These are phyloP conservation scores for Zaprionus tsacasi DNA, from an alignment of 1,140 invertebrate species.

Conservation along the genomic window DNA sequence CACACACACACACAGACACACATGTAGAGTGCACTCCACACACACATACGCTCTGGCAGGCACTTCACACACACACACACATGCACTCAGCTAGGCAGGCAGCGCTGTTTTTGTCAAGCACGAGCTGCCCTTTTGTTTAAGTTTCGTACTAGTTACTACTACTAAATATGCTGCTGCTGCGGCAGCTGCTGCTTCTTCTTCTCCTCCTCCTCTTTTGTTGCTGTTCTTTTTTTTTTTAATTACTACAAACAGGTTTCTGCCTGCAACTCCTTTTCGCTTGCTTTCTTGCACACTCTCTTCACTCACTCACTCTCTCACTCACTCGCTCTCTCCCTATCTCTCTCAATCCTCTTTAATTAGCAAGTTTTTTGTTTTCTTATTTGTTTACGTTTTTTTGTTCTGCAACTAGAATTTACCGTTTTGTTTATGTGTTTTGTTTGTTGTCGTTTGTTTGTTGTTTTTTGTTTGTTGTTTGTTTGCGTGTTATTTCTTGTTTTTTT, in stretches of 20 bases:
- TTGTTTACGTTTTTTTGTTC: constrained; percentile 27
- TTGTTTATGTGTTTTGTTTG: constrained; percentile 42
- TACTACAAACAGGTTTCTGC: constrained; percentile 48
- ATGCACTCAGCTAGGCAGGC: constrained; percentile 11
- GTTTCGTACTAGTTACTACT: constrained; percentile 26
- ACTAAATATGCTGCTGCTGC: constrained; percentile 15
- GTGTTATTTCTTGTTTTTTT: constrained; percentile 19
- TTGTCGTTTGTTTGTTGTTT: constrained; percentile 34
- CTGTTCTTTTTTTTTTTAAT: constrained; percentile 40
- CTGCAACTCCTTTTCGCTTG: constrained; percentile 6
- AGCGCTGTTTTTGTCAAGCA: constrained; percentile 51
- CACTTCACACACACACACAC: constrained; percentile 20
- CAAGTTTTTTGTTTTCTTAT: constrained; percentile 28
- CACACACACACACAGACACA: constrained; percentile 19
- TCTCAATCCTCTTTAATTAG: constrained; percentile 41
- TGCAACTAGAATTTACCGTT: constrained; percentile 47
- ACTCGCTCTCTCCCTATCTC: not conserved
- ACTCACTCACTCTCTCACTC: not conserved
- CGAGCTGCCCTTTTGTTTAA: constrained; percentile 57
- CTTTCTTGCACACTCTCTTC: constrained; percentile 14
- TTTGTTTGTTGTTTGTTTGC: constrained; percentile 28
- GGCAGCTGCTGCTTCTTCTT: constrained; percentile 5
- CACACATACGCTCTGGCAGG: constrained; percentile 15
- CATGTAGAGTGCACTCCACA: not conserved
- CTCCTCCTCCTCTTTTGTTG: not conserved